Evolutionary conservation across 2,113 vertebrate genomes (phyloP), one percentile per base, ranked within the genome.

Genomic region (Erpornis zantholeuca): DNA sequence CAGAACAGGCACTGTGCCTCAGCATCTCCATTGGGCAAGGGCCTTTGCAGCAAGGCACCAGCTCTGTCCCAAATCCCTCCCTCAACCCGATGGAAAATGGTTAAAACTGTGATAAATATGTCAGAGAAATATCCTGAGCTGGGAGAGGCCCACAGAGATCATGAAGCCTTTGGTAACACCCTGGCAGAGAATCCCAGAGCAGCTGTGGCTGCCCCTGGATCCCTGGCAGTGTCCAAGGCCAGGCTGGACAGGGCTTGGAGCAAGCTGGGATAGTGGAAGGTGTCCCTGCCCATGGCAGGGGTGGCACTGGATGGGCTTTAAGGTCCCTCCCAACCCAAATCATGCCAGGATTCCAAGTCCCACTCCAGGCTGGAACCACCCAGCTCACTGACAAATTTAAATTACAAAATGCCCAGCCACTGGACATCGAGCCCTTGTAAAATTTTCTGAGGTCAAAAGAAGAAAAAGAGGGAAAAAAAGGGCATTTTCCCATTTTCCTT

Each of bases 11-110:
- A 22, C 28, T 0, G 2, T 29, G 33, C 40, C 57, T 53, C 1
- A 4, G 64, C 33, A 47, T 5, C 53, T 33, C 78, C 1, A 0
- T 10, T 0, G 0, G 53, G 1, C 4, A 27, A 24, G 45, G 38
- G 71, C 9, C 75, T n/a, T 16, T 3, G 61, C 25, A 49, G 64
- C 12, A 35, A 53, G 36, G 59, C 47, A 8, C 21, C 1, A 3
- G 20, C 42, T 24, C 42, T 20, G 56, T 8, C 84, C 53, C 36
- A 75, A 35, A 75, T 22, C 69, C 47, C 13, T 31, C 64, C 76
- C 47, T 73, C 25, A 10, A 0, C 20, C 20, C 5, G 3, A 27
- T 35, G 72, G 65, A 20, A 85, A 82, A 65, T 2, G n/a, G 57
- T 45, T 61, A 10, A 71, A 64, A 64, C 14, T 8, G 84, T 3